Base-by-base conservation (phyloP, 1,140 invertebrate genomes). In the Rhagoletis zephyria region DNA sequence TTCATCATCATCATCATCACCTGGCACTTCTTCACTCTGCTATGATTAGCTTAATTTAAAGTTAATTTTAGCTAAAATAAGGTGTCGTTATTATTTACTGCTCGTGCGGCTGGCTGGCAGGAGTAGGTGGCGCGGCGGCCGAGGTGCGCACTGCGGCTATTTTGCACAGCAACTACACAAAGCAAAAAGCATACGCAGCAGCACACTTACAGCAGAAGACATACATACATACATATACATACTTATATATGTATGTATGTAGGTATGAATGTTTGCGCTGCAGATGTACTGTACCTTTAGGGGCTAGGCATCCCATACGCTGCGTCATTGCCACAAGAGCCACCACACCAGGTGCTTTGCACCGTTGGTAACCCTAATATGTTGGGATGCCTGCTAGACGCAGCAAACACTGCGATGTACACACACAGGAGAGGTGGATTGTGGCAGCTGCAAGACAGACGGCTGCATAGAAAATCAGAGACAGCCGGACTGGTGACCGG, bases 1-100 rank as follows among this genome's bases (percentile, higher is more conserved):
- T 56, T 81, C 48, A 56, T 63, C 61, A 9, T 81, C 74, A 56
- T 2, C 51, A 56, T 56, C 45, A 59, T 59, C 74, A 81, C n/a
- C n/a, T 40, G 4, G 42, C 42, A 40, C 64, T 67, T 40, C 64
- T 67, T 6, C 51, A n/a, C 16, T 77, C 14, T n/a, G 48, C 48
- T 81, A 48, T 81, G 45, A 81, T 81, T 81, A 81, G 74, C 45
- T 81, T 81, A 81, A 81, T 81, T 81, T 56, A 81, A 81, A 81
- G 74, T 81, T 81, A 81, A 81, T 81, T 81, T 59, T 56, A 81
- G 74, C 19, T 81, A 81, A 81, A 56, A 81, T 48, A 81, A 81
- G 74, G 48, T 59, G 45, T 81, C 56, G 48, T 81, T 81, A 19
- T 70, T 42, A 3, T 70, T 45, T 2, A 56, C 74, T 19, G n/a